Percentiles rank a stretch among this genome's conserved stretches.
These are phyloP conservation scores for Nemotelus pantherinus DNA, from an alignment of 2,888 invertebrate species.

Conservation along the genomic window DNA sequence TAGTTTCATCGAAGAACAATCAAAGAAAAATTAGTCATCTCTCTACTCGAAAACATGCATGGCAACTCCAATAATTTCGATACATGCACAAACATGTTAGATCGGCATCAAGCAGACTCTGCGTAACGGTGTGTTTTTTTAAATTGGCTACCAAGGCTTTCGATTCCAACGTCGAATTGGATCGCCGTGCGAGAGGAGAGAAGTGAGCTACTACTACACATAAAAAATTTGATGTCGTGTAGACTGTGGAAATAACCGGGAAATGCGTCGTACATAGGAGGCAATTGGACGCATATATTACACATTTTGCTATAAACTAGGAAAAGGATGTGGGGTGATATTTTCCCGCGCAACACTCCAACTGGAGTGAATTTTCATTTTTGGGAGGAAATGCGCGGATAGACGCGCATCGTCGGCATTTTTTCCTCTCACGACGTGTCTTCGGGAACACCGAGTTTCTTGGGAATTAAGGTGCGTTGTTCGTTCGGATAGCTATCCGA, in stretches of 20 bases:
- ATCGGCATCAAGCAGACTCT: conserved; percentile 5
- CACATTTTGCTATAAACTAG: too few species aligned
- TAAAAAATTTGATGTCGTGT: too few species aligned
- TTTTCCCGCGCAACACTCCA: background rate
- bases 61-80: conserved; percentile 8
- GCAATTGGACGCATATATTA: too few species aligned
- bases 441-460: too few species aligned
- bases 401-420: background rate
- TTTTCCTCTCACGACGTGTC: background rate
- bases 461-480: too few species aligned
- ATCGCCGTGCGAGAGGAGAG: background rate
- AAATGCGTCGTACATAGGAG: too few species aligned
- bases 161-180: background rate
- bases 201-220: too few species aligned
- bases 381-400: background rate
- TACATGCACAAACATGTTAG: conserved; percentile 34
- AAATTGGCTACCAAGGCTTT: background rate
- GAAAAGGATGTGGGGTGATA: too few species aligned
- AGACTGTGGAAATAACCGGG: too few species aligned
- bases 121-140: conserved; percentile 33
- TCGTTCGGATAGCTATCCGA: background rate
- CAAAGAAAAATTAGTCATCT: conserved; percentile 7
- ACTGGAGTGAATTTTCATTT: conserved; percentile 4
- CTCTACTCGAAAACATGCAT: background rate
- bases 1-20: too few species aligned